Conservation (phyloP, 2,888 invertebrate genomes). For the Drosophila neutralis region DNA sequence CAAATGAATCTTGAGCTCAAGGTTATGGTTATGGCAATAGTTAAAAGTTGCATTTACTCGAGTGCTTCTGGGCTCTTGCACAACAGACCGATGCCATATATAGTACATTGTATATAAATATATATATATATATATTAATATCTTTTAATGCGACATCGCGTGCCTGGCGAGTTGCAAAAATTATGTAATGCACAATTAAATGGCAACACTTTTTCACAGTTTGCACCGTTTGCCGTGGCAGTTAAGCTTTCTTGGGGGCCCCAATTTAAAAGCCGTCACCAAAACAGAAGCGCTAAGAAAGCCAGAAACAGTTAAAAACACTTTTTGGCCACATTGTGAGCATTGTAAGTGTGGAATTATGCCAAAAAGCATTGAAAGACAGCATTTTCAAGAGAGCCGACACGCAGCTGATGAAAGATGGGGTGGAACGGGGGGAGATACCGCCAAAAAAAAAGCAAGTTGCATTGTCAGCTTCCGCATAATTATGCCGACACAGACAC, state of each 20-base stretch:
- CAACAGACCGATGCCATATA: slow-evolving; percentile 37
- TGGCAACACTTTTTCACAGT: slow-evolving; percentile 34
- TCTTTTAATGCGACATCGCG: slow-evolving; percentile 36
- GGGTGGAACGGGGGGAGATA: background rate
- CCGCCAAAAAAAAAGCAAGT: slow-evolving; percentile 47
- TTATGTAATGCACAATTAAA: slow-evolving; percentile 54
- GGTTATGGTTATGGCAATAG: slow-evolving; percentile 71
- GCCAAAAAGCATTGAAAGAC: slow-evolving; percentile 63
- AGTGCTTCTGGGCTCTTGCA: slow-evolving; percentile 51
- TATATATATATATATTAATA: slow-evolving; percentile 3
- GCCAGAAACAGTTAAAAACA: slow-evolving; percentile 35
- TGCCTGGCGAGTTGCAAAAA: slow-evolving; percentile 34
- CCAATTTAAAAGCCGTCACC: slow-evolving; percentile 58
- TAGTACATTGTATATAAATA: slow-evolving; percentile 15
- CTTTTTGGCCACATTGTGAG: slow-evolving; percentile 47
- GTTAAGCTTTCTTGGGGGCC: slow-evolving; percentile 56
- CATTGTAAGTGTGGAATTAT: slow-evolving; percentile 58
- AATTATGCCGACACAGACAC: slow-evolving; percentile 76
- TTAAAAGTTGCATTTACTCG: slow-evolving; percentile 36
- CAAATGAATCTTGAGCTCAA: slow-evolving; percentile 65
- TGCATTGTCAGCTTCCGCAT: slow-evolving; percentile 81
- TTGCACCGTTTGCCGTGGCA: slow-evolving; percentile 39
- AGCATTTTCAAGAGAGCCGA: slow-evolving; percentile 41
- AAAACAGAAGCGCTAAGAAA: slow-evolving; percentile 55
- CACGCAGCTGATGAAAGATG: slow-evolving; percentile 14